Conservation (phyloP, 2,113 vertebrate species). For the Leptobrachium ailaonicum region DNA sequence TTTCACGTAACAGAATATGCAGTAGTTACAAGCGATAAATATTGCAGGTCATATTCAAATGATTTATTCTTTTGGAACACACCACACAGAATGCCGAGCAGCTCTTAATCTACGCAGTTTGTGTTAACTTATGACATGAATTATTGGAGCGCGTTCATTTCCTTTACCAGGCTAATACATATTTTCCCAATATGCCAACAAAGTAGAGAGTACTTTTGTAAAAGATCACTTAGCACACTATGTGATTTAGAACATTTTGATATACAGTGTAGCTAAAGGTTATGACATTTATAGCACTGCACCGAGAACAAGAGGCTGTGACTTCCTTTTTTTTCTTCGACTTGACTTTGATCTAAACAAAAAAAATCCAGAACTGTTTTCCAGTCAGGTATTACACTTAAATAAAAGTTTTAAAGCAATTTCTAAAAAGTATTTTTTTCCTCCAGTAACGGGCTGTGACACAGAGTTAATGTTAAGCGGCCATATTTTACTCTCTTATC, state of each 20-base stretch:
- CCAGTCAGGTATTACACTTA: neutral
- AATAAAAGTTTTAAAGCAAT: neutral
- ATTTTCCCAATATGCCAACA: slow-evolving; percentile 14
- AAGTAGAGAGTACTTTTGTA: slow-evolving; percentile 3
- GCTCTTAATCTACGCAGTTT: neutral
- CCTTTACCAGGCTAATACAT: neutral
- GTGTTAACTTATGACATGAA: neutral
- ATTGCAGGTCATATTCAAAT: neutral
- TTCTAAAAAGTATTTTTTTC: neutral
- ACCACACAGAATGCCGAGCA: neutral
- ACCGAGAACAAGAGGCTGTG: slow-evolving; percentile 3
- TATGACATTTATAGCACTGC: slow-evolving; percentile 38
- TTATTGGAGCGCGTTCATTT: slow-evolving; percentile 5
- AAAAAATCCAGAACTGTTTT: neutral
- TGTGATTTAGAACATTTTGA: slow-evolving; percentile 37
- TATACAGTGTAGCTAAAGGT: slow-evolving; percentile 41
- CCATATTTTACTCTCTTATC: neutral
- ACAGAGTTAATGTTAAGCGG: neutral
- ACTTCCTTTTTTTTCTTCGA: neutral
- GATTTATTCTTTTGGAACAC: neutral
- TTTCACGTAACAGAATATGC: too few species aligned
- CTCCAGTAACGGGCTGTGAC: too few species aligned
- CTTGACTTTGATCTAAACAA: neutral
- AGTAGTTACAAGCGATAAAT: neutral
- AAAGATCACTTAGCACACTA: slow-evolving; percentile 33